Conservation (phyloP, 2,888 invertebrate species). For the Leucophenga montana region DNA sequence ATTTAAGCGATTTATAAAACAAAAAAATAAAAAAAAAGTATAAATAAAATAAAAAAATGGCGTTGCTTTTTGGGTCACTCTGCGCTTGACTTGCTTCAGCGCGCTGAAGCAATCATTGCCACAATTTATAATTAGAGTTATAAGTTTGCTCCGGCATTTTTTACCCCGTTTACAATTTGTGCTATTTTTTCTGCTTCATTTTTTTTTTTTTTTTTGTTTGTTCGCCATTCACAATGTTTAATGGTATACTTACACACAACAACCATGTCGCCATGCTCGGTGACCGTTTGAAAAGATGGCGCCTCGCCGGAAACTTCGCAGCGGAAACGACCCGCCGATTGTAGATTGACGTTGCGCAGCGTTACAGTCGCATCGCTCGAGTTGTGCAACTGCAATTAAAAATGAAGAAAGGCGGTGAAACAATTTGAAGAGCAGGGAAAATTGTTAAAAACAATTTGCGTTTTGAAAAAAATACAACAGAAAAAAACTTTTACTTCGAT, state of each 20-base stretch:
- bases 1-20: no score
- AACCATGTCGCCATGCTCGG: conserved; percentile 79
- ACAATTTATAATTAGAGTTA: conserved; percentile 56
- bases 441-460: conserved; percentile 13
- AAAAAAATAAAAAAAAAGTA: conserved; percentile 5
- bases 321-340: conserved; percentile 79
- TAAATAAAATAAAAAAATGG: conserved; percentile 49
- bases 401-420: conserved; percentile 12
- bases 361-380: conserved; percentile 80
- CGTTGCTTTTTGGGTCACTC: conserved; percentile 1
- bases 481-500: conserved; percentile 34
- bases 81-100: neutral
- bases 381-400: conserved; percentile 77
- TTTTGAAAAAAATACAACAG: conserved; percentile 23
- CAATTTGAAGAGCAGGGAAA: conserved; percentile 8
- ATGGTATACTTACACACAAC: conserved; percentile 81
- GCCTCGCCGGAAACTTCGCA: conserved; percentile 83
- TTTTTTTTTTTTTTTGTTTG: conserved; percentile 4
- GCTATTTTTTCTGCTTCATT: conserved; percentile 1
- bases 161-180: neutral
- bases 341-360: conserved; percentile 78
- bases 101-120: conserved; percentile 16
- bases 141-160: conserved; percentile 49
- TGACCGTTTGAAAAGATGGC: conserved; percentile 81
- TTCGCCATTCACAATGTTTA: no score